Percentiles rank a stretch among this genome's conserved stretches.
Conservation (phyloP, 2,888 invertebrate genomes). For the Drosophila putrida region DNA sequence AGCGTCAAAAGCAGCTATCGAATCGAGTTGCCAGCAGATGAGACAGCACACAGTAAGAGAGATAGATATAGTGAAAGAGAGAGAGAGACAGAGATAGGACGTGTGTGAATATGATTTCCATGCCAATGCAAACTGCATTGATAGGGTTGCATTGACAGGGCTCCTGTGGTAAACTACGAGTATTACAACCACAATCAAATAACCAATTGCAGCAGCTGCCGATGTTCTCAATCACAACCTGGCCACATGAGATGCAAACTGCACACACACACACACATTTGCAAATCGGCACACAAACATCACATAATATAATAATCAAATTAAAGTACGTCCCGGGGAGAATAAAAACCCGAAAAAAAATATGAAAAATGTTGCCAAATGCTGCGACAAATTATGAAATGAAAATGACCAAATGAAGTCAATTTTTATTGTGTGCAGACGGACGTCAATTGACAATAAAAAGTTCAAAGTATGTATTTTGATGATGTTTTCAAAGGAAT, state of each 20-base stretch:
- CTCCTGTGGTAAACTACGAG: constrained; percentile 51
- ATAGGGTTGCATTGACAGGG: constrained; percentile 30
- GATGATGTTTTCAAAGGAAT: constrained; percentile 69
- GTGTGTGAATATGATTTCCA: constrained; percentile 32
- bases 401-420: constrained; percentile 74
- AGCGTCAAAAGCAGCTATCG: constrained; percentile 44
- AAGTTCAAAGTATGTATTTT: constrained; percentile 76
- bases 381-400: constrained; percentile 72
- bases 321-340: constrained; percentile 47
- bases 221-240: constrained; percentile 29
- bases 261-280: constrained; percentile 3
- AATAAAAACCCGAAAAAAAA: neutral
- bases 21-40: constrained; percentile 9
- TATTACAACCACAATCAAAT: constrained; percentile 75
- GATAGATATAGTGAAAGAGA: neutral
- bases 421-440: constrained; percentile 68
- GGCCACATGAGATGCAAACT: constrained; percentile 11
- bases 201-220: constrained; percentile 53
- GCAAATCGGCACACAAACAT: neutral
- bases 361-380: constrained; percentile 16
- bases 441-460: constrained; percentile 73
- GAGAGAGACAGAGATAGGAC: neutral
- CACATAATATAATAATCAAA: constrained; percentile 50
- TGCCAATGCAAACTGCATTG: constrained; percentile 30
- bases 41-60: neutral